These are phyloP conservation scores for Drosophila santomea DNA, from an alignment of 1,140 invertebrate genomes.

Conservation along the genomic window DNA sequence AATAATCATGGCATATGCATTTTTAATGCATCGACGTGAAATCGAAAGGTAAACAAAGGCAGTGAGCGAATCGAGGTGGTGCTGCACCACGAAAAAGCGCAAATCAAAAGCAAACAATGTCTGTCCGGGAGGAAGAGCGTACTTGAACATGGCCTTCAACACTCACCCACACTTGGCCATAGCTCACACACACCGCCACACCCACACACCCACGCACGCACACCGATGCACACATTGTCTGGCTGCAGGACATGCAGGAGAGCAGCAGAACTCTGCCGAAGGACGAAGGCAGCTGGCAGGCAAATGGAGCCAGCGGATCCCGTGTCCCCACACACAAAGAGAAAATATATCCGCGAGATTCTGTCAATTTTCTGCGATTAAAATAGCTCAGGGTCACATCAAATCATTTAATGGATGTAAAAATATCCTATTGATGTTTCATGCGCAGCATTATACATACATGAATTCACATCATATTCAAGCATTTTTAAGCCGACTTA, in stretches of 20 bases:
- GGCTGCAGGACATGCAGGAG: constrained; percentile 40
- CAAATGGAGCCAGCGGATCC: constrained; percentile 29
- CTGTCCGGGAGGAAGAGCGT: constrained; percentile 17
- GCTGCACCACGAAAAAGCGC: constrained; percentile 56
- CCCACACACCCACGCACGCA: constrained; percentile 3
- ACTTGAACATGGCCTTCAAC: constrained; percentile 74
- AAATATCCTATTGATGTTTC: neutral
- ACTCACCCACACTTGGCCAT: constrained; percentile 18
- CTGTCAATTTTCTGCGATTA: neutral
- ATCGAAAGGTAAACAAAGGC: constrained; percentile 61
- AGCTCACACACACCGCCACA: neutral
- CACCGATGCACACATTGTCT: constrained; percentile 49
- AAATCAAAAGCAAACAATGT: constrained; percentile 68
- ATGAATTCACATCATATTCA: neutral
- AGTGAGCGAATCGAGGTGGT: neutral
- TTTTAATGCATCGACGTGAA: constrained; percentile 59
- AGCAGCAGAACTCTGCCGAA: constrained; percentile 30
- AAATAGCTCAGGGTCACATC: neutral
- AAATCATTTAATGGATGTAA: neutral
- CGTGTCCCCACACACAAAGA: neutral
- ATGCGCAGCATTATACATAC: neutral
- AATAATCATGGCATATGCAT: constrained; percentile 65
- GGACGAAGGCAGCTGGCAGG: constrained; percentile 29
- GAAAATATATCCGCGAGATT: constrained; percentile 7
- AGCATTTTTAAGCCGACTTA: too few species aligned